Conservation (phyloP, 2,888 invertebrate species). For the Callinectes sapidus region DNA sequence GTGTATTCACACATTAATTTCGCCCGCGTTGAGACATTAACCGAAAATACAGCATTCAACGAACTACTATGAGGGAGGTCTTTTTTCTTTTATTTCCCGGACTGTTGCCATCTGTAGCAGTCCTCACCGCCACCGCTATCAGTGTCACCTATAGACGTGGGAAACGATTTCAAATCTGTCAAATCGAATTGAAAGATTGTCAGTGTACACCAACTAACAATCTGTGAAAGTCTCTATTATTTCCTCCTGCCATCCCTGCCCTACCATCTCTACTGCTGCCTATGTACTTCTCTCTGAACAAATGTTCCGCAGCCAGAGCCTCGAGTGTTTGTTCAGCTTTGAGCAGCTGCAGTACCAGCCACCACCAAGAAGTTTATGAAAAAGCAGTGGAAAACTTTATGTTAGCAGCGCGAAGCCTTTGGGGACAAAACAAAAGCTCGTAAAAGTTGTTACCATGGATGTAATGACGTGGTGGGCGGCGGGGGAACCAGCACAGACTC, state of each 20-base stretch:
- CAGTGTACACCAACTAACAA: neutral
- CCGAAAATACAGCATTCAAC: neutral
- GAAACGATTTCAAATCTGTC: neutral
- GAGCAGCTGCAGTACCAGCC: neutral
- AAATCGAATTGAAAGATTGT: neutral
- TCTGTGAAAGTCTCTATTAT: neutral
- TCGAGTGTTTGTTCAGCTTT: neutral
- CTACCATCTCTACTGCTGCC: neutral
- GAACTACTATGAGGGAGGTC: neutral
- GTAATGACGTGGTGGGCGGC: neutral
- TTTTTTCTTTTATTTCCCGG: neutral
- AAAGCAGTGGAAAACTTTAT: neutral
- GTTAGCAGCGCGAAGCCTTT: neutral
- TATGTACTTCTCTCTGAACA: neutral
- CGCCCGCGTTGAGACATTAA: neutral
- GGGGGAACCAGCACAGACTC: neutral
- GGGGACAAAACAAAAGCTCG: neutral
- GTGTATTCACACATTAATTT: constrained; percentile 3
- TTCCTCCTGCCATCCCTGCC: neutral
- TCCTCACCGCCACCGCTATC: neutral
- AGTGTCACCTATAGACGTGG: neutral
- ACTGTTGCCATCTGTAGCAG: neutral
- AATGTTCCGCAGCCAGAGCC: neutral
- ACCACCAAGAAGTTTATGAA: neutral
- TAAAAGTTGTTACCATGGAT: constrained; percentile 13